Conservation (phyloP, 2,113 vertebrate genomes). For the Oncorhynchus mykiss region DNA sequence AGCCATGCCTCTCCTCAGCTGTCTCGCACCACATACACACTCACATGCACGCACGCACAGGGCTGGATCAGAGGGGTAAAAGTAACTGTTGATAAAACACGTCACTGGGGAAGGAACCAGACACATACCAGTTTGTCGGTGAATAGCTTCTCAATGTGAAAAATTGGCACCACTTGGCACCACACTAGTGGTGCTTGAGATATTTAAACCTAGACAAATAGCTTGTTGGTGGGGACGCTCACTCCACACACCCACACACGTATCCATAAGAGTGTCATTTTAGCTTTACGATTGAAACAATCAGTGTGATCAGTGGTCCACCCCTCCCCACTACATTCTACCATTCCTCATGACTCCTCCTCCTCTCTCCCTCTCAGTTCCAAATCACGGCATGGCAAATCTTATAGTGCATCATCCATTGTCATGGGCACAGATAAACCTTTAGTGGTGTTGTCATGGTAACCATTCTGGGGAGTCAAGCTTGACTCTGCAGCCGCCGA, state of each 20-base stretch:
- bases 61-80: too few species aligned
- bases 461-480: constrained; percentile 68
- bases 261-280: neutral
- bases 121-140: neutral
- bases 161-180: neutral
- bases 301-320: neutral
- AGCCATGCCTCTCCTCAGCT: neutral
- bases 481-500: constrained; percentile 53
- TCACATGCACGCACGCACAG: neutral
- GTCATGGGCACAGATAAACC: constrained; percentile 68
- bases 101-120: neutral
- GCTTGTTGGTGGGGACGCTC: neutral
- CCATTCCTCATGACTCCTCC: neutral
- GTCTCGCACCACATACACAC: constrained; percentile 10
- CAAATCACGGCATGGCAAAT: constrained; percentile 47
- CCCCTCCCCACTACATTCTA: neutral
- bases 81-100: neutral
- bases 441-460: constrained; percentile 69
- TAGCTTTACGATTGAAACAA: constrained; percentile 1
- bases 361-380: constrained; percentile 18
- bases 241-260: constrained; percentile 18
- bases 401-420: constrained; percentile 53
- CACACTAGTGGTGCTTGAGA: neutral
- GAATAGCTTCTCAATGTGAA: neutral
- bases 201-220: neutral